A percentile compares a stretch with the other conserved stretches of the same genome.
Evolutionary conservation across 2,797 vertebrate genomes (phyloP).

Genomic region (Manis pentadactyla): DNA sequence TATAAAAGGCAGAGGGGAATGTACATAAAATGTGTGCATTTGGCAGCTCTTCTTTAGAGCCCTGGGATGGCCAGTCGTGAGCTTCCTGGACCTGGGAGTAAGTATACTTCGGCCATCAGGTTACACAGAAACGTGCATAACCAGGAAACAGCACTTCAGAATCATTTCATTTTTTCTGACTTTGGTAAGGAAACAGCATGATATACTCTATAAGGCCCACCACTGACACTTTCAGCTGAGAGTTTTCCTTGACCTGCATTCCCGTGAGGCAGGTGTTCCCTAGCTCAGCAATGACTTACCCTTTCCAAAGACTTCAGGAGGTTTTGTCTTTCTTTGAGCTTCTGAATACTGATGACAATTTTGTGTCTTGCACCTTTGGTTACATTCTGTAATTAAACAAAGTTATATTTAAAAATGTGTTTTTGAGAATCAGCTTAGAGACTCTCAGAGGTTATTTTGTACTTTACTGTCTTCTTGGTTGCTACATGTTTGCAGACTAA

Average conservation of each 20-base stretch:
- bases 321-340: conserved; percentile 97
- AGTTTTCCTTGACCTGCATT: background rate
- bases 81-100: background rate
- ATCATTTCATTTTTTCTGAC: background rate
- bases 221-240: fast-evolving
- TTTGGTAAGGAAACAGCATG: background rate
- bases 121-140: background rate
- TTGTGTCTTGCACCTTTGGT: conserved; percentile 99
- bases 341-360: conserved; percentile 99
- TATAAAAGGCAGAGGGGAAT: background rate
- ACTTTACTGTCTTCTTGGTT: background rate
- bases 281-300: conserved; percentile 87
- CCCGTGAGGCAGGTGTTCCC: background rate
- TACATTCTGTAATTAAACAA: conserved; percentile 91
- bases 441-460: background rate
- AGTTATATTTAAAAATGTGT: background rate
- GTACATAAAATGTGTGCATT: background rate
- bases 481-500: background rate
- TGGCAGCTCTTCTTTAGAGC: background rate
- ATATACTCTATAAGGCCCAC: background rate
- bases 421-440: conserved; percentile 39
- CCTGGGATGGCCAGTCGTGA: fast-evolving
- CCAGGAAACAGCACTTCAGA: background rate
- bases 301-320: conserved; percentile 97
- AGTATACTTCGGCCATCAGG: background rate